Base-by-base conservation (phyloP, 64 coral and sea anemone species). In the Hydrozoanthus tunicans region DNA sequence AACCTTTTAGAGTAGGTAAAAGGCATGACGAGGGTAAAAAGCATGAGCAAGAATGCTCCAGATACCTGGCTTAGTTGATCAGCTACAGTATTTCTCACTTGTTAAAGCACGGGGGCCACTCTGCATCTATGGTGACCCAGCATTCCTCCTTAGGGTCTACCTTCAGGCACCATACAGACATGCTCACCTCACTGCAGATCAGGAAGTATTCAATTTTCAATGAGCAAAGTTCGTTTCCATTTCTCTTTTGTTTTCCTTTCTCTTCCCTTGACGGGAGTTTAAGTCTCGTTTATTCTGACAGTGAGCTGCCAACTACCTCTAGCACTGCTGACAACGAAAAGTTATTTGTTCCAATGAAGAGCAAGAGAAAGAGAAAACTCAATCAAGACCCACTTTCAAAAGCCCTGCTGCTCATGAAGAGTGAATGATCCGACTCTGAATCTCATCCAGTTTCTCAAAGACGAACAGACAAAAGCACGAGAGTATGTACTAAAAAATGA, bases 31-130 rank as follows among this genome's bases (percentile, higher is more conserved):
- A 20, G 20, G 77, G 77, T 4, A 79, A 79, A 51, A 14, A 53
- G 5, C 77, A 79, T 79, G 77, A 79, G 54, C 77, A 20, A 24
- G 77, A 17, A 79, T 79, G 77, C 77, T 79, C 15, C 77, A 57
- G 7, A 59, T 79, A 56, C 59, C 56, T 15, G 55, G 77, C 57
- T 59, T 79, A 20, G 12, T 79, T n/a, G 9, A 59, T 17, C 12
- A 20, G 55, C 14, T 79, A n/a, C 54, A 59, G 17, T 56, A 79
- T 53, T n/a, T n/a, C 55, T 79, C 77, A 20, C 13, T 14, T 79
- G 13, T 13, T 17, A 53, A 14, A 13, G 23, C 77, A 79, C 12
- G 53, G 23, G 53, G 23, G 0, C 77, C 77, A 58, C 77, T 79
- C 24, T 79, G 56, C 53, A 79, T 79, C 6, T 79, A 59, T 59